phyloP scores from a whole-genome alignment of 2,113 vertebrate species.

The Apeltes quadracus region DNA sequence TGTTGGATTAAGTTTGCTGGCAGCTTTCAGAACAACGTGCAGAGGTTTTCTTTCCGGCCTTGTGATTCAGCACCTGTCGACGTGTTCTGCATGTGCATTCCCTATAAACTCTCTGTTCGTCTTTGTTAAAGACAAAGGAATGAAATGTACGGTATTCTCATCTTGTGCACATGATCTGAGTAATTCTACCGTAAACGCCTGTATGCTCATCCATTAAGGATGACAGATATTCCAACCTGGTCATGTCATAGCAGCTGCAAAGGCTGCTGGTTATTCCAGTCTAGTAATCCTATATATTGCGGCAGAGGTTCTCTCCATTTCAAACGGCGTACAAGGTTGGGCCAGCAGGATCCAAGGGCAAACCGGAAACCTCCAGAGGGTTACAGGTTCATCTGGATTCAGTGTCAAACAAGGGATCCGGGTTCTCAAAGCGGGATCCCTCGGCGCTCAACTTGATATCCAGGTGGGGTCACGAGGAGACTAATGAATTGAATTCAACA shows the following conservation, averaged over 20 bases:
- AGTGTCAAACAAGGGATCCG: not conserved
- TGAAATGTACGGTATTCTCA: constrained; percentile 23
- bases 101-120: not conserved
- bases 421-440: not conserved
- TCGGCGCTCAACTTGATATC: not conserved
- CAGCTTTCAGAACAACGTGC: not conserved
- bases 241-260: constrained; percentile 67
- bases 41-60: not conserved
- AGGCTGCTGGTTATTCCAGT: constrained; percentile 61
- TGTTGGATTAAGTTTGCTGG: not conserved
- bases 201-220: constrained; percentile 58
- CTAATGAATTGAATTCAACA: too few species aligned
- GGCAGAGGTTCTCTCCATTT: constrained; percentile 35
- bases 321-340: constrained; percentile 44
- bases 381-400: constrained; percentile 2
- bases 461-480: too few species aligned
- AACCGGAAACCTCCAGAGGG: not conserved
- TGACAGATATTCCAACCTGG: constrained; percentile 65
- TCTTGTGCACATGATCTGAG: constrained; percentile 50
- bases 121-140: constrained; percentile 22
- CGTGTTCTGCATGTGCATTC: not conserved
- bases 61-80: not conserved
- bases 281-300: constrained; percentile 71
- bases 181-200: constrained; percentile 62
- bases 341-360: constrained; percentile 42